Conservation (phyloP, 35 echinoderm and acorn worm species). For the Apostichopus californicus region DNA sequence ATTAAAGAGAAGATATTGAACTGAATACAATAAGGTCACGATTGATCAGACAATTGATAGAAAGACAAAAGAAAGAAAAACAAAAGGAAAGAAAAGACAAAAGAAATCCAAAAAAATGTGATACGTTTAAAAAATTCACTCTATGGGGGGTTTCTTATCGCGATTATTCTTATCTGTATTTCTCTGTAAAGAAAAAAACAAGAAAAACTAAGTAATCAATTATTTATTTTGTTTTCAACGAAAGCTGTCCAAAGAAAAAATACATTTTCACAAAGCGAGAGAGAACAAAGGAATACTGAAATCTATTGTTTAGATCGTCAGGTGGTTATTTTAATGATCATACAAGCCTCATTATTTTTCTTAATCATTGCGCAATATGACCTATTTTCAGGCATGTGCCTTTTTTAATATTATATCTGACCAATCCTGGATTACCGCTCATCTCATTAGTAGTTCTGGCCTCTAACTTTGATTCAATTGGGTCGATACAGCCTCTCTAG, state of each 20-base stretch:
- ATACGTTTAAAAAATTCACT: no score
- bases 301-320: neutral
- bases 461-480: neutral
- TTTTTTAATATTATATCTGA: neutral
- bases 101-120: no score
- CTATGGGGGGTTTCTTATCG: no score
- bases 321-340: neutral
- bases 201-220: no score
- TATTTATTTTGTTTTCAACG: no score
- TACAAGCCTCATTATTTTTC: neutral
- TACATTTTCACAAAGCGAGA: neutral
- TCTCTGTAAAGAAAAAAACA: no score
- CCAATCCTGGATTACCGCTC: neutral
- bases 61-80: no score
- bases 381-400: neutral
- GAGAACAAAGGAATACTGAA: neutral
- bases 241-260: neutral
- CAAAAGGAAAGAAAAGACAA: no score
- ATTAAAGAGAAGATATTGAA: no score
- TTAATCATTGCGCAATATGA: neutral
- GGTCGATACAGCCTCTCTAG: neutral
- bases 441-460: neutral
- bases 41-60: no score
- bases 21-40: no score
- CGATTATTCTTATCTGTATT: no score